Conservation (phyloP, 1,140 invertebrate genomes). For the Drosophila neocordata region DNA sequence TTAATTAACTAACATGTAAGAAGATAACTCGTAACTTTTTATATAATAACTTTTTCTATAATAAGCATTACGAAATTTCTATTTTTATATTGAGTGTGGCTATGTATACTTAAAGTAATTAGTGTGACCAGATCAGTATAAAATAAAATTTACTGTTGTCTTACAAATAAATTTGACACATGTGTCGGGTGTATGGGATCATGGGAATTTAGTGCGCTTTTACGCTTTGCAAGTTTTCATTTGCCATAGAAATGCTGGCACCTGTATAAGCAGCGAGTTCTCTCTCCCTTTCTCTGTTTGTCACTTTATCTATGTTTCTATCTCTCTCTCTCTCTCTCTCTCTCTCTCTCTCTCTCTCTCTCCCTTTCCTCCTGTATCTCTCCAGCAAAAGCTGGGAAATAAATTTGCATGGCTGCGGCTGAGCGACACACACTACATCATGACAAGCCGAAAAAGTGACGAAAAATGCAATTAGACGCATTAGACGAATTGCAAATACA, state of each 20-base stretch:
- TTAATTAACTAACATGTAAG: too few relatives aligned
- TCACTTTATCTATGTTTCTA: too few relatives aligned
- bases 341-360: not conserved
- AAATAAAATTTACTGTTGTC: not conserved
- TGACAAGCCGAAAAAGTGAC: conserved; percentile 20
- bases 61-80: too few relatives aligned
- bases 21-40: too few relatives aligned
- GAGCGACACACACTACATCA: conserved; percentile 36
- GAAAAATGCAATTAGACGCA: conserved; percentile 76
- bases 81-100: too few relatives aligned
- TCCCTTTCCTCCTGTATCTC: not conserved
- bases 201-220: conserved; percentile 43
- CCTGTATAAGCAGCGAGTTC: conserved; percentile 40
- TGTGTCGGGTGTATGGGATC: not conserved
- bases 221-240: conserved; percentile 38
- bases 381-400: conserved; percentile 39
- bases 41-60: too few relatives aligned
- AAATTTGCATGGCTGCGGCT: conserved; percentile 27
- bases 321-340: not conserved
- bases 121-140: too few relatives aligned
- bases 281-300: not conserved
- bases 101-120: too few relatives aligned
- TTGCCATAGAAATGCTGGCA: conserved; percentile 34
- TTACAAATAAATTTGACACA: conserved; percentile 3
- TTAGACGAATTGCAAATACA: conserved; percentile 51